These are phyloP conservation scores for Rhyacichthys aspro DNA, from an alignment of 2,797 vertebrate species.

Conservation along the genomic window DNA sequence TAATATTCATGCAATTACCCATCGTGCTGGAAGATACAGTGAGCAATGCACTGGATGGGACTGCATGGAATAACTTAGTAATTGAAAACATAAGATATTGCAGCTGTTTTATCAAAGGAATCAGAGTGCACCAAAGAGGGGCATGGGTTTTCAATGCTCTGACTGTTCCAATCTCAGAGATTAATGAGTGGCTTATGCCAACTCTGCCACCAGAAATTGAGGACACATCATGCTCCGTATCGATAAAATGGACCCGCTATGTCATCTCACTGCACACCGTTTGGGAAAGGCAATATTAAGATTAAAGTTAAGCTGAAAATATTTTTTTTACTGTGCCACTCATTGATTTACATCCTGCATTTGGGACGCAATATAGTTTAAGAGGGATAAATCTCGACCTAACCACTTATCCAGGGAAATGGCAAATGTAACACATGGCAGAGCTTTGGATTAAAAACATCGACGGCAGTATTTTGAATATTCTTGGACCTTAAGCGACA, in stretches of 20 bases:
- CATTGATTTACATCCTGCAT: conserved; percentile 40
- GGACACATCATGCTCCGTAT: conserved; percentile 65
- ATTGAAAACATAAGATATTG: conserved; percentile 73
- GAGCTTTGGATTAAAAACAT: conserved; percentile 9
- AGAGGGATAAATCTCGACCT: conserved; percentile 38
- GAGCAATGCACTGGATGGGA: conserved; percentile 30
- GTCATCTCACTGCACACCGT: conserved; percentile 15
- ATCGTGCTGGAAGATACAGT: conserved; percentile 43
- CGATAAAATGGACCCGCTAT: conserved; percentile 57
- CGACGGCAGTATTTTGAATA: neutral
- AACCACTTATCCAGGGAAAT: conserved; percentile 22
- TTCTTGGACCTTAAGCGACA: neutral
- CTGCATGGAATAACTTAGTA: conserved; percentile 67
- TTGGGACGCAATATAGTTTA: conserved; percentile 30
- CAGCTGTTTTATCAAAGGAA: conserved; percentile 68
- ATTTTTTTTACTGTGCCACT: conserved; percentile 42
- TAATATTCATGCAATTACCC: conserved; percentile 38
- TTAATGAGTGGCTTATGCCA: conserved; percentile 74
- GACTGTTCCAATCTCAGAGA: conserved; percentile 79
- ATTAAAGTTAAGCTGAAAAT: conserved; percentile 42
- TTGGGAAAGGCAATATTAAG: conserved; percentile 59
- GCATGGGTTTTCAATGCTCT: conserved; percentile 68
- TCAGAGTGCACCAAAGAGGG: conserved; percentile 51
- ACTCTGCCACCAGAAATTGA: conserved; percentile 63
- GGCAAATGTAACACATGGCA: conserved; percentile 18